Percentiles rank a stretch among this genome's conserved stretches.
phyloP scores from a whole-genome alignment of 2,797 vertebrate species.

The Loriculus beryllinus region DNA sequence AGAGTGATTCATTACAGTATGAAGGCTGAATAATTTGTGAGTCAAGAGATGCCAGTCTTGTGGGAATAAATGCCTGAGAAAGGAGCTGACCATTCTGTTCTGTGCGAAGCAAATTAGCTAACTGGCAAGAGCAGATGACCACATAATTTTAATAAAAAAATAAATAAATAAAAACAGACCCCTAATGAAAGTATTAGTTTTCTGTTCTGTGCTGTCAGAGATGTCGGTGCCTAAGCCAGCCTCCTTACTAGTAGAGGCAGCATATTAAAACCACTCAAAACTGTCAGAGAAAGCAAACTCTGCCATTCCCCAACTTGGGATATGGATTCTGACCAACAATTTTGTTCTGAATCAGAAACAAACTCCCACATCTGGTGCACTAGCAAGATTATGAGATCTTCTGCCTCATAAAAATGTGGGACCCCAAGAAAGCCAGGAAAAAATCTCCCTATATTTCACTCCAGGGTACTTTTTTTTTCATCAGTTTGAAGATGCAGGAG shows the following conservation, averaged over 20 bases:
- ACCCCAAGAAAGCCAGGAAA: conserved; percentile 16
- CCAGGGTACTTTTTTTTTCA: conserved; percentile 11
- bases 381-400: conserved; percentile 60
- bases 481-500: conserved; percentile 20
- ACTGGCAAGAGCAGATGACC: not conserved
- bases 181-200: not conserved
- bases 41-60: not conserved
- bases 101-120: not conserved
- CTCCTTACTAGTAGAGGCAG: conserved; percentile 42
- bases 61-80: not conserved
- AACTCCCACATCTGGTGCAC: conserved; percentile 64
- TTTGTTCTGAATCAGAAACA: conserved; percentile 72
- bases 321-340: conserved; percentile 64
- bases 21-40: not conserved
- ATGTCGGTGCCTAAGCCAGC: conserved; percentile 39
- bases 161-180: not conserved
- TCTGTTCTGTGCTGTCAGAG: not conserved
- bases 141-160: not conserved
- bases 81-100: not conserved
- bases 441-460: not conserved
- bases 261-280: conserved; percentile 46
- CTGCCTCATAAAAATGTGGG: conserved; percentile 54
- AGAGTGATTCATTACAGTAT: not conserved
- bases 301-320: conserved; percentile 60
- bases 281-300: conserved; percentile 60